Percentiles rank a stretch among this genome's conserved stretches.
These are phyloP conservation scores for Beaufortia kweichowensis DNA, from an alignment of 2,113 vertebrate species.

Conservation along the genomic window DNA sequence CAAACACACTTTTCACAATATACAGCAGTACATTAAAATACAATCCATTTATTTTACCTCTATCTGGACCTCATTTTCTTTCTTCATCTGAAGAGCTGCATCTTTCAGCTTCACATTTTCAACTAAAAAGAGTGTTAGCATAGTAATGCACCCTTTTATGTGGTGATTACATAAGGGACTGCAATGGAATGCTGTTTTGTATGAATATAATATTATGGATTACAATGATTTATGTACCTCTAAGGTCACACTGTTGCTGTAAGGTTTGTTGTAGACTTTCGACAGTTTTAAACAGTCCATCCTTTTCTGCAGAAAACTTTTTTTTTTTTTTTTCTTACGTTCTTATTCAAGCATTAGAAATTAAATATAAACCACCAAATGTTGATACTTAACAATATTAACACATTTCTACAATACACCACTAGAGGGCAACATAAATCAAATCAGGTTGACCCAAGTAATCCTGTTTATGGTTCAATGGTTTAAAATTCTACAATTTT, in stretches of 20 bases:
- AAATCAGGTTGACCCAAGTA: too few species aligned
- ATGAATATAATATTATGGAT: neutral
- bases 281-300: conserved; percentile 75
- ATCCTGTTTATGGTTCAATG: too few species aligned
- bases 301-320: conserved; percentile 80
- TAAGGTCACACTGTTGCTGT: conserved; percentile 82
- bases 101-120: conserved; percentile 68
- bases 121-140: conserved; percentile 54
- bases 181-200: neutral
- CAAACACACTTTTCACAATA: neutral
- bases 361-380: too few species aligned
- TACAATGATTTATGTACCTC: conserved; percentile 73
- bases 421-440: conserved; percentile 19
- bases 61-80: conserved; percentile 52
- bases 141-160: neutral
- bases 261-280: conserved; percentile 81
- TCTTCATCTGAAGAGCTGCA: conserved; percentile 53
- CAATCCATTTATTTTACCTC: conserved; percentile 56
- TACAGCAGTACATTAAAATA: neutral
- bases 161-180: too few species aligned
- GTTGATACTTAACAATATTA: neutral
- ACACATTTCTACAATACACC: neutral
- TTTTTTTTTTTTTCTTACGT: too few species aligned
- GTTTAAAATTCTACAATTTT: too few species aligned
- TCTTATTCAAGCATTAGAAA: too few species aligned